Conservation (phyloP, 2,113 vertebrate species). For the Hemicordylus capensis region DNA sequence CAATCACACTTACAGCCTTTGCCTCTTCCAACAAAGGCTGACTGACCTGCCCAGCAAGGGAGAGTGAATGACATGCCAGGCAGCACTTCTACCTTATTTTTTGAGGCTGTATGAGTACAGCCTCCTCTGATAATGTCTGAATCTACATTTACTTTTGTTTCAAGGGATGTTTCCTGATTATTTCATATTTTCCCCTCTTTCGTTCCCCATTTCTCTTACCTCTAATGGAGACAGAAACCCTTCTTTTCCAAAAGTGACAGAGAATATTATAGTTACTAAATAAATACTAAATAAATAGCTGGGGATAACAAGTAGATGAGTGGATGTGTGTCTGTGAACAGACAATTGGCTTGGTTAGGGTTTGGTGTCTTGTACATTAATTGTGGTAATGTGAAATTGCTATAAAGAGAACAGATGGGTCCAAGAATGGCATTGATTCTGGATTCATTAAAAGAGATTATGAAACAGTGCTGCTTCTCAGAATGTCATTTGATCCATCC, state of each 20-base stretch:
- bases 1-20: too few relatives aligned
- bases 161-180: neutral
- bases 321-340: neutral
- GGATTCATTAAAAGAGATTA: neutral
- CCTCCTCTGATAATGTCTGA: too few relatives aligned
- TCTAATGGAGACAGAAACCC: neutral
- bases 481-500: neutral
- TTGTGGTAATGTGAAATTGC: neutral
- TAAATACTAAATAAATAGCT: neutral
- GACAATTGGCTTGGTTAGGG: neutral
- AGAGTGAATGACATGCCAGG: too few relatives aligned
- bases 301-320: neutral
- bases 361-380: neutral
- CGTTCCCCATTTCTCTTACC: neutral
- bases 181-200: neutral
- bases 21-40: too few relatives aligned
- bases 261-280: neutral
- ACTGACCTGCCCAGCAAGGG: too few relatives aligned
- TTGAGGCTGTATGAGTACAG: too few relatives aligned
- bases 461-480: neutral
- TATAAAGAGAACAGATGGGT: neutral
- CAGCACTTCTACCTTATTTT: too few relatives aligned
- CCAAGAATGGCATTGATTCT: conserved; percentile 1
- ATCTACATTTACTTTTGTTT: neutral
- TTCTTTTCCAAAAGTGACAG: too few relatives aligned